A percentile compares a stretch with the other conserved stretches of the same genome.
phyloP scores from a whole-genome alignment of 35 echinoderm and acorn worm species.

The Heliocidaris erythrogramma region DNA sequence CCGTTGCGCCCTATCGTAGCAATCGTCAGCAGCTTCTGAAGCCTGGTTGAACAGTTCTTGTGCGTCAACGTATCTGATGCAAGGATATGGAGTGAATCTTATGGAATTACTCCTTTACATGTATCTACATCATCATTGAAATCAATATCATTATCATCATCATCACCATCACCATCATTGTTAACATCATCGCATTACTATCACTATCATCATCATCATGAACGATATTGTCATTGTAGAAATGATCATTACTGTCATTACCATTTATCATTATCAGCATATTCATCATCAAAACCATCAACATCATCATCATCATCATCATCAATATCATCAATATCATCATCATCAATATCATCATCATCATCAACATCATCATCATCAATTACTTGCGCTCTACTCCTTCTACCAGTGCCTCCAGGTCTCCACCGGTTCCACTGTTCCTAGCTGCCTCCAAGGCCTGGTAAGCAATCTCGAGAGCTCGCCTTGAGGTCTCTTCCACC shows the following conservation, averaged over 20 bases:
- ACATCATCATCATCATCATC: background rate
- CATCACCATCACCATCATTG: no score
- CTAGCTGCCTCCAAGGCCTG: conserved; percentile 58
- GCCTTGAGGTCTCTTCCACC: conserved; percentile 46
- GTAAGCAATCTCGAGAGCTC: conserved; percentile 70
- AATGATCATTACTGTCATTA: no score
- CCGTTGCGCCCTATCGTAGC: conserved; percentile 57
- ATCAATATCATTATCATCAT: background rate
- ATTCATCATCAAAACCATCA: background rate
- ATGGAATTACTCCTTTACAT: background rate
- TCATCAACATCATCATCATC: background rate
- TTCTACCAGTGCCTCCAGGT: conserved; percentile 46
- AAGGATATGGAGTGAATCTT: background rate
- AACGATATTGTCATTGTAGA: no score
- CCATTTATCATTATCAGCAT: no score
- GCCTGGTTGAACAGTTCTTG: conserved; percentile 69
- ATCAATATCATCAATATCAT: background rate
- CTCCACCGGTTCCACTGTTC: conserved; percentile 23
- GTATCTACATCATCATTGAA: background rate
- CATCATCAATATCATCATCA: background rate
- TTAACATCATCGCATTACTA: no score
- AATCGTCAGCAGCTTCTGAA: conserved; percentile 57
- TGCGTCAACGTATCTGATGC: conserved; percentile 58
- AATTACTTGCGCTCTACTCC: conserved; percentile 62
- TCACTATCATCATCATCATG: no score